These are phyloP conservation scores for Goniozus legneri DNA, from an alignment of 1,140 invertebrate genomes.

Conservation along the genomic window DNA sequence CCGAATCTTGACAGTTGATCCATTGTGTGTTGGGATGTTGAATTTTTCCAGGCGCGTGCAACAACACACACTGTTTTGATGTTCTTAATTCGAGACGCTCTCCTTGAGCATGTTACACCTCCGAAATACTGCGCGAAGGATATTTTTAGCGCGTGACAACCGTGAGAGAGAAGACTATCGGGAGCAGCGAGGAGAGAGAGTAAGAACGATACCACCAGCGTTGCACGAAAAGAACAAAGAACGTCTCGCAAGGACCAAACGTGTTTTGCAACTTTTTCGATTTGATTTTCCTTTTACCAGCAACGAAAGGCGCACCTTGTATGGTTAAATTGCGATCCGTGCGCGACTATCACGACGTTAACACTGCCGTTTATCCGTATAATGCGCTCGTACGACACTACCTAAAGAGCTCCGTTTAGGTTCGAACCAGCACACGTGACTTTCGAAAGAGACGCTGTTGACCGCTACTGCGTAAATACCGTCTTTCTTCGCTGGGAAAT, in stretches of 20 bases:
- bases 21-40: no score
- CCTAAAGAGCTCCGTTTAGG: no score
- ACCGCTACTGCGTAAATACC: no score
- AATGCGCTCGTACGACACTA: no score
- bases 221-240: neutral
- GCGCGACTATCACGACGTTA: no score
- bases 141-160: conserved; percentile 27
- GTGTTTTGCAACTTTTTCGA: neutral
- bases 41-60: conserved; percentile 22
- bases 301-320: no score
- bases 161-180: conserved; percentile 19
- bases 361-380: no score
- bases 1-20: conserved; percentile 15
- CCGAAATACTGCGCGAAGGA: conserved; percentile 15
- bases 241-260: neutral
- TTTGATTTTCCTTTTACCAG: neutral
- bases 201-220: no score
- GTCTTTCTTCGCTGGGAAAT: no score
- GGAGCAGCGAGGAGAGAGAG: conserved; percentile 1
- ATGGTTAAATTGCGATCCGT: no score
- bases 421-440: no score
- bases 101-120: conserved; percentile 21
- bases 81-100: conserved; percentile 17
- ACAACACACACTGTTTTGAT: conserved; percentile 14
- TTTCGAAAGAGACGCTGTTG: no score